Percentiles rank a stretch among this genome's conserved stretches.
Evolutionary conservation across 2,888 invertebrate genomes (phyloP).

Genomic region (Busseola fusca): DNA sequence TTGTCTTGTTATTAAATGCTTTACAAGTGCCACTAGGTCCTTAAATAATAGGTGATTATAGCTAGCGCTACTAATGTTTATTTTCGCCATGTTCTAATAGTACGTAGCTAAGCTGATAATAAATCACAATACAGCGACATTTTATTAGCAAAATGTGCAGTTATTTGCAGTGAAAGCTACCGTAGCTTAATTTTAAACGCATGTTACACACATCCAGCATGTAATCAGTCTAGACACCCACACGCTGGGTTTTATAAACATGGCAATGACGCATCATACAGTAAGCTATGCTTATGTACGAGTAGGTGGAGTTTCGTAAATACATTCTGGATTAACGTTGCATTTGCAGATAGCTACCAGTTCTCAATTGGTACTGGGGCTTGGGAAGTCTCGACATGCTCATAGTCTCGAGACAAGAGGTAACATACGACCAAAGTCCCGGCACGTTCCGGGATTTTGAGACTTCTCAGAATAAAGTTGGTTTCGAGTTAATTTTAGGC

Average conservation of each 20-base stretch:
- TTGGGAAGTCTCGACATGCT: neutral
- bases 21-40: neutral
- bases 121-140: neutral
- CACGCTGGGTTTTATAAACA: slow-evolving; percentile 41
- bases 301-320: slow-evolving; percentile 21
- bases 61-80: neutral
- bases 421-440: neutral
- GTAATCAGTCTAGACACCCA: slow-evolving; percentile 45
- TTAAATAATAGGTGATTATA: neutral
- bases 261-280: slow-evolving; percentile 36
- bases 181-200: slow-evolving; percentile 35
- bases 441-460: neutral
- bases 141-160: slow-evolving; percentile 16
- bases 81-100: neutral
- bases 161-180: slow-evolving; percentile 27
- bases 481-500: neutral
- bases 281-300: slow-evolving; percentile 2
- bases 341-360: neutral
- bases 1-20: neutral
- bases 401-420: too few relatives aligned
- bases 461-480: neutral
- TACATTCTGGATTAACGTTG: slow-evolving; percentile 4
- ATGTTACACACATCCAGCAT: slow-evolving; percentile 26
- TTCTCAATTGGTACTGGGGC: neutral
- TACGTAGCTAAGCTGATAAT: neutral